Evolutionary conservation across 2,113 vertebrate genomes (phyloP).

Genomic region (Spilogale gracilis): DNA sequence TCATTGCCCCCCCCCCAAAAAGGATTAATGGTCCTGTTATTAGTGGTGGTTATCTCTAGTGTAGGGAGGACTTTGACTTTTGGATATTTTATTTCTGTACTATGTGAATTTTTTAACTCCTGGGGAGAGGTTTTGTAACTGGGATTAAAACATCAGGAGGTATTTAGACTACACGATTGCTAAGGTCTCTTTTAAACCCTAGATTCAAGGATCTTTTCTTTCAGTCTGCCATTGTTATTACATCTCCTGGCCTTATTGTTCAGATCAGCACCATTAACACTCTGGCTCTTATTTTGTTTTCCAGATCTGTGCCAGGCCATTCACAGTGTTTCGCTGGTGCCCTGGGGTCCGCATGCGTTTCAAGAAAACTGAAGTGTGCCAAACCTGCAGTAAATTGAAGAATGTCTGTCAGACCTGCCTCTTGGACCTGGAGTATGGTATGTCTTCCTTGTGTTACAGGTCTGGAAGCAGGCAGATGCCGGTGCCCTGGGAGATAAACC

Average conservation of each 20-base stretch:
- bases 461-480: not conserved
- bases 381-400: conserved; percentile 99
- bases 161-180: conserved; percentile 18
- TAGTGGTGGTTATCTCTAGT: not conserved
- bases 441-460: conserved; percentile 65
- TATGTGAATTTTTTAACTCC: not conserved
- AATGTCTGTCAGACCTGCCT: conserved; percentile 99
- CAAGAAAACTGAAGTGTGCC: conserved; percentile 99
- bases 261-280: not conserved
- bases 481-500: not conserved
- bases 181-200: not conserved
- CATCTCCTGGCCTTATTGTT: not conserved
- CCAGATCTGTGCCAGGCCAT: conserved; percentile 98
- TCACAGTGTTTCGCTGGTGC: conserved; percentile 99
- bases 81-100: conserved; percentile 33
- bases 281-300: conserved; percentile 55
- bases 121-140: not conserved
- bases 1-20: not conserved
- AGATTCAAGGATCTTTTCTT: not conserved
- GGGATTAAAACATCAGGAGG: not conserved
- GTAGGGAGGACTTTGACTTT: not conserved
- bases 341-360: conserved; percentile 98
- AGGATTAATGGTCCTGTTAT: not conserved
- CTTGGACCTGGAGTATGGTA: conserved; percentile 98
- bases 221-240: not conserved